Evolutionary conservation across 2,888 invertebrate species (phyloP).

Genomic region (Melanchra persicariae): DNA sequence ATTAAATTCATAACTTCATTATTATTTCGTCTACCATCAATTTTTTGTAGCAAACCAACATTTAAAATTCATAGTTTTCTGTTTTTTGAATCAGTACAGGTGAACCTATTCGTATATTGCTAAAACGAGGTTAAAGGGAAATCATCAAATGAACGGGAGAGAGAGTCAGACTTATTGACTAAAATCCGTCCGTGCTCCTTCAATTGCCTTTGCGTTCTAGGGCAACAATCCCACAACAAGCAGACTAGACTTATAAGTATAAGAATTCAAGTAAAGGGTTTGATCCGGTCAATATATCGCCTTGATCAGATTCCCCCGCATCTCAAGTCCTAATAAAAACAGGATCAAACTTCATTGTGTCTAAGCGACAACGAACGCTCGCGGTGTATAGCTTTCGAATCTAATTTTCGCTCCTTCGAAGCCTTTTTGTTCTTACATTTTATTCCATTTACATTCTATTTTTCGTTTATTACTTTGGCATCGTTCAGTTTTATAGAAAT

Average conservation of each 20-base stretch:
- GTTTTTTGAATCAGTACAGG: too few species aligned
- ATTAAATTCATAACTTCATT: slow-evolving; percentile 9
- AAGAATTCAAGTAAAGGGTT: slow-evolving; percentile 20
- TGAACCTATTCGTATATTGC: too few species aligned
- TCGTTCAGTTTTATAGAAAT: slow-evolving; percentile 50
- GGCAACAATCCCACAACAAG: too few species aligned
- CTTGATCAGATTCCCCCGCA: slow-evolving; percentile 58
- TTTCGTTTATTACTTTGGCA: slow-evolving; percentile 61
- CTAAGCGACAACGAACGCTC: slow-evolving; percentile 74
- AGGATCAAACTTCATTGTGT: slow-evolving; percentile 80
- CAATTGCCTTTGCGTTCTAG: too few species aligned
- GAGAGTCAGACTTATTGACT: too few species aligned
- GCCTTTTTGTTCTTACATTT: slow-evolving; percentile 66
- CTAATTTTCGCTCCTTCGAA: slow-evolving; percentile 77
- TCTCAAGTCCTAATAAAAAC: slow-evolving; percentile 74
- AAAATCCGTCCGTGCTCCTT: too few species aligned
- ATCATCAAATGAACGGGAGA: too few species aligned
- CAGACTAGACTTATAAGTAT: neutral
- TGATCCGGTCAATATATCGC: slow-evolving; percentile 54
- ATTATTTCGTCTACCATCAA: neutral
- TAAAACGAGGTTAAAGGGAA: too few species aligned
- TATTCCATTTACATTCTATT: slow-evolving; percentile 63
- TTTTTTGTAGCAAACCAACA: neutral
- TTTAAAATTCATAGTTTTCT: too few species aligned
- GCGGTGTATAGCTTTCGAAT: slow-evolving; percentile 81